Conservation (phyloP, 2,113 vertebrate genomes). For the Climacteris rufus region DNA sequence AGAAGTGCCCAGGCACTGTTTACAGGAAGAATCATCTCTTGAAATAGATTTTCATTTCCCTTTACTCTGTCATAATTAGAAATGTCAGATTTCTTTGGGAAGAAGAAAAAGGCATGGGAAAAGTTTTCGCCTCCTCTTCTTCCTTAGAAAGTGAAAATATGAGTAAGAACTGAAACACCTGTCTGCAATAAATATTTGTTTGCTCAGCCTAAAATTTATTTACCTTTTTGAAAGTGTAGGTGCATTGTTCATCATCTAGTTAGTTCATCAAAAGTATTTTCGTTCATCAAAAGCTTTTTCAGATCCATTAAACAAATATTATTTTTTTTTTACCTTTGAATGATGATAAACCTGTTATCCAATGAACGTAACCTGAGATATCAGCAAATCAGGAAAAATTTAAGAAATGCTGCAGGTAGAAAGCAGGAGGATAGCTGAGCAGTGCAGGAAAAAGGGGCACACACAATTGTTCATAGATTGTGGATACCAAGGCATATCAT, state of each 20-base stretch:
- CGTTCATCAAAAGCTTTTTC: background rate
- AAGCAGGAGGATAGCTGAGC: background rate
- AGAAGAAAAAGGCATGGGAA: background rate
- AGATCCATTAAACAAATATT: background rate
- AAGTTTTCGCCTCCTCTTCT: background rate
- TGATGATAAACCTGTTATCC: background rate
- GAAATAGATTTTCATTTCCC: background rate
- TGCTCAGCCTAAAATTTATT: background rate
- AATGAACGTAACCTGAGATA: background rate
- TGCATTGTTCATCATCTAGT: background rate
- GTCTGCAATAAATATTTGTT: background rate
- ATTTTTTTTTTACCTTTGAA: background rate
- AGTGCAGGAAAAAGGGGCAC: background rate
- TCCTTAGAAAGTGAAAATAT: background rate
- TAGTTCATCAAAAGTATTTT: background rate
- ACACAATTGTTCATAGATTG: background rate
- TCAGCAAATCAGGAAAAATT: background rate
- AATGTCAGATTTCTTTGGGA: background rate
- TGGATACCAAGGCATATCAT: background rate
- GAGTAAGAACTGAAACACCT: background rate
- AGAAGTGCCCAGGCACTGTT: constrained; percentile 1
- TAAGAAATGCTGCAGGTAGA: background rate
- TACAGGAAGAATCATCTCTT: background rate
- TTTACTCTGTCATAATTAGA: background rate
- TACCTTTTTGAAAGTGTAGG: background rate